Evolutionary conservation across 1,140 invertebrate genomes (phyloP).

Genomic region (Pseudomyrmex concolor): DNA sequence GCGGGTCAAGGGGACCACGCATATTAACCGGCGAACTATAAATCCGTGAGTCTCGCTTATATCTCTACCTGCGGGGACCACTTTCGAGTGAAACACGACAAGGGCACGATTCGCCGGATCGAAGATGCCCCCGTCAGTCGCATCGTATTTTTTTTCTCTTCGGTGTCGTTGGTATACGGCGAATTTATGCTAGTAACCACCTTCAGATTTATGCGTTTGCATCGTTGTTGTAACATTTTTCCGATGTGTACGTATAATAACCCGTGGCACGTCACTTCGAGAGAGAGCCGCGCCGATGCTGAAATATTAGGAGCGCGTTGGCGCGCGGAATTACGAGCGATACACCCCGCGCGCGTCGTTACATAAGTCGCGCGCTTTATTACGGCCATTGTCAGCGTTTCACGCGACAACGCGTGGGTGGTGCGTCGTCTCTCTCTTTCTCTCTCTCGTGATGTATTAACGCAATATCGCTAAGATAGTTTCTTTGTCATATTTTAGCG

Average conservation of each 20-base stretch:
- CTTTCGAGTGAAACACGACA: conserved; percentile 64
- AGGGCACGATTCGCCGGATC: conserved; percentile 42
- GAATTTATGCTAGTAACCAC: conserved; percentile 13
- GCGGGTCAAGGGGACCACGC: conserved; percentile 71
- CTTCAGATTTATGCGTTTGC: conserved; percentile 63
- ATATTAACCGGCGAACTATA: conserved; percentile 71
- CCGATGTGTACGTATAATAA: conserved; percentile 31
- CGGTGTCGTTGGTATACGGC: conserved; percentile 49
- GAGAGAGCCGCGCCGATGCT: conserved; percentile 17
- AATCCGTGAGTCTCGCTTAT: conserved; percentile 63
- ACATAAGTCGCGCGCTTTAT: conserved; percentile 60
- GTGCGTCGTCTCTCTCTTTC: conserved; percentile 1
- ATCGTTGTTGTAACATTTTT: conserved; percentile 56
- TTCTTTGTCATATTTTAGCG: conserved; percentile 52
- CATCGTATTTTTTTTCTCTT: conserved; percentile 54
- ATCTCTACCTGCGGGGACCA: conserved; percentile 63
- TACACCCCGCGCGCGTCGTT: conserved; percentile 39
- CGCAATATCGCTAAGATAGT: conserved; percentile 52
- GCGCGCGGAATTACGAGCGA: conserved; percentile 52
- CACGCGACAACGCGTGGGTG: conserved; percentile 27
- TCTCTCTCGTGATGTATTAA: conserved; percentile 44
- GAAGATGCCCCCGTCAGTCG: conserved; percentile 56
- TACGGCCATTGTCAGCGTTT: conserved; percentile 56
- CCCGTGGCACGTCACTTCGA: no score
- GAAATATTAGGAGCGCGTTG: conserved; percentile 55